Conservation (phyloP, 2,113 vertebrate genomes). For the Fulmarus glacialis region DNA sequence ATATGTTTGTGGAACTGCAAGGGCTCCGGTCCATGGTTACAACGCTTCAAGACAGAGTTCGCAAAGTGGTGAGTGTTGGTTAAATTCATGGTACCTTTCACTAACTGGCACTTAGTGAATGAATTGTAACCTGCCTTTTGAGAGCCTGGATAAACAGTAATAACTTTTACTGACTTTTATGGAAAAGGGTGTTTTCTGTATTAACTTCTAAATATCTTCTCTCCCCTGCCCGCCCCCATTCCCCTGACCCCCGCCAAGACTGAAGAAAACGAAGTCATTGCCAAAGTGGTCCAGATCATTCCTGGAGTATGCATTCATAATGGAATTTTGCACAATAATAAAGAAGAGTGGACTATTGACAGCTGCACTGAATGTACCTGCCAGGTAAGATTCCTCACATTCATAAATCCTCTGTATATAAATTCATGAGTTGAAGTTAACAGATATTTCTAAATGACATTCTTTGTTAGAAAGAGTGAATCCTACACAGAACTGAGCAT, state of each 20-base stretch:
- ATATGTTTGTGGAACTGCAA: conserved; percentile 91
- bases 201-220: background rate
- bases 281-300: conserved; percentile 71
- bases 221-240: background rate
- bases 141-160: background rate
- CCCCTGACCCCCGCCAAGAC: conserved; percentile 63
- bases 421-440: background rate
- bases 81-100: background rate
- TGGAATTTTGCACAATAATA: conserved; percentile 84
- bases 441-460: background rate
- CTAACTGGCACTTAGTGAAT: background rate
- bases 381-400: conserved; percentile 79
- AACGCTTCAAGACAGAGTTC: conserved; percentile 86
- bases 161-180: background rate
- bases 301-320: conserved; percentile 88
- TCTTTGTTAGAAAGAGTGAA: background rate
- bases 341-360: conserved; percentile 93
- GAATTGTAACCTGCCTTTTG: background rate
- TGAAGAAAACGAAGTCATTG: conserved; percentile 78
- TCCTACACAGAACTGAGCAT: background rate
- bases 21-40: conserved; percentile 89
- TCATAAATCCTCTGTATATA: background rate
- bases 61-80: conserved; percentile 87
- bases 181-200: background rate
- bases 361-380: conserved; percentile 96